These are phyloP conservation scores for Atherix ibis DNA, from an alignment of 2,888 invertebrate species.

Conservation along the genomic window DNA sequence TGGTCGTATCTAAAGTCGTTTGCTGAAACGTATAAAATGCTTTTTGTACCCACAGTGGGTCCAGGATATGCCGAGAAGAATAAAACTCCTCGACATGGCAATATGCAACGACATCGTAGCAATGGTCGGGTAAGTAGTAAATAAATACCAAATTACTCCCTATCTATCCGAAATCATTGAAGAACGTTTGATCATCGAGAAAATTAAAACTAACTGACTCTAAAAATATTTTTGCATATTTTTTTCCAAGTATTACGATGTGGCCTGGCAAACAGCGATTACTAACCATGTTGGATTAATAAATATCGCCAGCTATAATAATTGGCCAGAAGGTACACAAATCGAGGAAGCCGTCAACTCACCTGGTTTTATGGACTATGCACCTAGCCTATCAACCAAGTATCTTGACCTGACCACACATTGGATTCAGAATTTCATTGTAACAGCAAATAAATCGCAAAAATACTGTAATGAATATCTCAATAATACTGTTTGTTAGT, in stretches of 20 bases:
- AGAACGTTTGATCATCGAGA: too few relatives aligned
- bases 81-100: constrained; percentile 31
- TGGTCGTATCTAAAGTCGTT: constrained; percentile 39
- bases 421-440: constrained; percentile 39
- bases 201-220: too few relatives aligned
- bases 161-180: too few relatives aligned
- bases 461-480: constrained; percentile 28
- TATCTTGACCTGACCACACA: constrained; percentile 47
- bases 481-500: constrained; percentile 32
- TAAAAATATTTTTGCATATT: too few relatives aligned
- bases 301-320: constrained; percentile 55
- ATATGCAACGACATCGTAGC: constrained; percentile 28
- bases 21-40: constrained; percentile 39
- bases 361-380: constrained; percentile 37
- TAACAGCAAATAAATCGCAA: constrained; percentile 21
- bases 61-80: constrained; percentile 54
- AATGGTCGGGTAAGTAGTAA: constrained; percentile 25
- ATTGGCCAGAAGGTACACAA: constrained; percentile 62
- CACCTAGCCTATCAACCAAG: constrained; percentile 41
- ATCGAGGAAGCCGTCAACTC: constrained; percentile 43
- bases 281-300: constrained; percentile 39
- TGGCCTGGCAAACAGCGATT: constrained; percentile 44
- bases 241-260: constrained; percentile 46
- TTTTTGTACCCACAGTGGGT: constrained; percentile 52
- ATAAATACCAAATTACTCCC: too few relatives aligned